phyloP scores from a whole-genome alignment of 1,140 invertebrate species.

The Ephestia elutella region DNA sequence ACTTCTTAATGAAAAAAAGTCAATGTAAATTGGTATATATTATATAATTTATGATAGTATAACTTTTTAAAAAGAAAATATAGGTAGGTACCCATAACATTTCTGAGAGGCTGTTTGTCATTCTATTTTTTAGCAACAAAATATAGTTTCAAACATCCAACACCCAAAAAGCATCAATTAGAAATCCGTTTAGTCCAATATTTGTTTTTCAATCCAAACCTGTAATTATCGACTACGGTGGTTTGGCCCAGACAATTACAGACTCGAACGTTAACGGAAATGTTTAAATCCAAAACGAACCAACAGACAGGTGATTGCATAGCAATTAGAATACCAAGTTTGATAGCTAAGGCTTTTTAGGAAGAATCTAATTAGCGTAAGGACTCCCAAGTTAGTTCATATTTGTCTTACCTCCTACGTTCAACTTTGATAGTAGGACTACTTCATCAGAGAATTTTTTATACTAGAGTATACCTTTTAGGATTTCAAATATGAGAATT shows the following conservation, averaged over 20 bases:
- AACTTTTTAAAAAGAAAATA: no score
- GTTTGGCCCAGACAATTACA: constrained; percentile 22
- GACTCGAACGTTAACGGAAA: constrained; percentile 17
- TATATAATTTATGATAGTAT: no score
- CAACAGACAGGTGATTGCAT: constrained; percentile 14
- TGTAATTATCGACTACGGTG: constrained; percentile 37
- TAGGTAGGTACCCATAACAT: no score
- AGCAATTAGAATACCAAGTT: constrained; percentile 12
- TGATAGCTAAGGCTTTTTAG: constrained; percentile 6
- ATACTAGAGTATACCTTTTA: not conserved
- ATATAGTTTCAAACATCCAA: not conserved
- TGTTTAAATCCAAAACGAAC: constrained; percentile 11
- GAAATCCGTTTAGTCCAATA: constrained; percentile 28
- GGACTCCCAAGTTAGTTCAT: not conserved
- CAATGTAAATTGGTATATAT: no score
- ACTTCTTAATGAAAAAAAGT: no score
- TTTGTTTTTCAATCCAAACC: constrained; percentile 31
- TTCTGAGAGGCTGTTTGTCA: no score
- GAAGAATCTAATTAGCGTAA: constrained; percentile 10
- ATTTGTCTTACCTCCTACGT: constrained; percentile 5
- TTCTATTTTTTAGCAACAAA: not conserved
- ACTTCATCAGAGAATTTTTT: not conserved
- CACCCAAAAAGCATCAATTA: constrained; percentile 20
- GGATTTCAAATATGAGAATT: no score
- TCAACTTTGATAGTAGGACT: not conserved